Conservation (phyloP, 1,140 invertebrate genomes). For the Anastrepha ludens region DNA sequence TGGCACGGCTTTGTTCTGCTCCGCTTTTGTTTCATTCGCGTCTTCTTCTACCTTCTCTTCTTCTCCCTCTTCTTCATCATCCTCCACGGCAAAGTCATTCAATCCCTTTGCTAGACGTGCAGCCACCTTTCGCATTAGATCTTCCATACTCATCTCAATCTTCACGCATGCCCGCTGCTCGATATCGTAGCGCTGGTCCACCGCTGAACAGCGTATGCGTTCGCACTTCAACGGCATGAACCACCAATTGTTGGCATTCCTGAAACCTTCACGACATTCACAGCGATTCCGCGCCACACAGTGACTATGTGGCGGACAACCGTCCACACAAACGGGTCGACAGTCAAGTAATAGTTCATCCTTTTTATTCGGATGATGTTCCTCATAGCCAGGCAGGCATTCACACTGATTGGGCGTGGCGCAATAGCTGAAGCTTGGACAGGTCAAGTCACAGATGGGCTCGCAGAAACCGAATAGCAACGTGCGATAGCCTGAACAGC, state of each 20-base stretch:
- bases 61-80: not conserved
- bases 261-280: conserved; percentile 65
- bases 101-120: conserved; percentile 61
- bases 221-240: conserved; percentile 65
- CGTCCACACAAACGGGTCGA: conserved; percentile 66
- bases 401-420: conserved; percentile 51
- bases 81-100: not conserved
- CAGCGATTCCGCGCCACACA: conserved; percentile 68
- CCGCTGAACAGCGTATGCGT: conserved; percentile 63
- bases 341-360: conserved; percentile 62
- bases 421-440: conserved; percentile 50
- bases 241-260: conserved; percentile 69
- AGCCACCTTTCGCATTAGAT: conserved; percentile 68
- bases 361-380: conserved; percentile 67
- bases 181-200: conserved; percentile 66
- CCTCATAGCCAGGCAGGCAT: conserved; percentile 53
- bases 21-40: not conserved
- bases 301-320: conserved; percentile 67
- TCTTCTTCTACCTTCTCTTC: not conserved
- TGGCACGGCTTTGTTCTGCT: not conserved
- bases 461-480: not conserved
- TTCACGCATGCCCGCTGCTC: conserved; percentile 62
- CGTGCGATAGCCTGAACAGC: conserved; percentile 62
- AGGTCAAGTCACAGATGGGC: conserved; percentile 21
- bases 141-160: conserved; percentile 72